Evolutionary conservation across 1,140 invertebrate genomes (phyloP).

Genomic region (Brachionus koreanus): DNA sequence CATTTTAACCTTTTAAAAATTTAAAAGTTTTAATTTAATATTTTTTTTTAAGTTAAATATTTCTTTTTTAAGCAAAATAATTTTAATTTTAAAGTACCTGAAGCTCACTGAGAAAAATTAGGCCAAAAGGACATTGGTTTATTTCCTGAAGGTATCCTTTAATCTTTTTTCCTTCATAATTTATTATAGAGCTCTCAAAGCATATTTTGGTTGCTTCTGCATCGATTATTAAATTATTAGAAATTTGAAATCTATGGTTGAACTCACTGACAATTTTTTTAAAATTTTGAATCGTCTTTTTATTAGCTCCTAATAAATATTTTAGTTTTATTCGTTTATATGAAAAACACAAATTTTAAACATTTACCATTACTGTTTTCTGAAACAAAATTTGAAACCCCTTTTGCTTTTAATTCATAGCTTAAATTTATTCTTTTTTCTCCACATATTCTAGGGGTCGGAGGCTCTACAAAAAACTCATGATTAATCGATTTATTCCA

Average conservation of each 20-base stretch:
- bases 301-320: background rate
- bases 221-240: background rate
- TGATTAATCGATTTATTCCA: background rate
- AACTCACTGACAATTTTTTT: background rate
- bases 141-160: background rate
- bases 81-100: background rate
- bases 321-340: background rate
- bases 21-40: background rate
- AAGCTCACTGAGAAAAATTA: background rate
- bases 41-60: too few relatives aligned
- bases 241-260: background rate
- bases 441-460: background rate
- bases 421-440: background rate
- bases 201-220: background rate
- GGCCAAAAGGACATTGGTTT: background rate
- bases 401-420: conserved; percentile 11
- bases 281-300: background rate
- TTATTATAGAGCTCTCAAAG: background rate
- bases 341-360: too few relatives aligned
- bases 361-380: background rate
- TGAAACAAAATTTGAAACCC: background rate
- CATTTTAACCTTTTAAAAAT: background rate
- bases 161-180: background rate
- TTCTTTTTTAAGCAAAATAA: too few relatives aligned
- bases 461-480: background rate